phyloP scores from a whole-genome alignment of 2,113 vertebrate genomes.

The Australoheros scitulus region DNA sequence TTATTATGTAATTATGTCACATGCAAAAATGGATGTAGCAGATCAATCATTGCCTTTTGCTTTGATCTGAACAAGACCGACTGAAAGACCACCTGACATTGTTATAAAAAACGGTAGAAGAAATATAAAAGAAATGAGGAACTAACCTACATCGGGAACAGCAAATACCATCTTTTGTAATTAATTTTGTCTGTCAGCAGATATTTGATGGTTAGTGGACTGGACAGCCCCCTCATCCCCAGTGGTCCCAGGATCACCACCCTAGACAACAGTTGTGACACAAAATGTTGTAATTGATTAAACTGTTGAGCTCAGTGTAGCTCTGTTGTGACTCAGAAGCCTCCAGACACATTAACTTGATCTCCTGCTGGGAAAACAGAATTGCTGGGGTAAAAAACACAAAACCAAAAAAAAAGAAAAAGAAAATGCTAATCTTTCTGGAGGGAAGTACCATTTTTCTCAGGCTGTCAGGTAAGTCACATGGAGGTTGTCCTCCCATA shows the following conservation, averaged over 20 bases:
- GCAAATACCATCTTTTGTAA: not conserved
- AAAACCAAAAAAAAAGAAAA: not conserved
- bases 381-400: not conserved
- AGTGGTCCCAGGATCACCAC: conserved; percentile 28
- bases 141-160: not conserved
- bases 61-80: not conserved
- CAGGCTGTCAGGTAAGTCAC: not conserved
- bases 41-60: not conserved
- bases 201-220: not conserved
- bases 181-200: not conserved
- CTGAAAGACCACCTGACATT: not conserved
- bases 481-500: not conserved
- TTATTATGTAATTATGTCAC: too few species aligned
- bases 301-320: conserved; percentile 15
- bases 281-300: conserved; percentile 2
- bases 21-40: not conserved
- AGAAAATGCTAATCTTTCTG: conserved; percentile 2
- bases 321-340: conserved; percentile 31
- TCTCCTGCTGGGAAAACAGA: not conserved
- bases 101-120: not conserved
- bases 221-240: not conserved
- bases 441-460: not conserved
- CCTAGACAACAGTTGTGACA: conserved; percentile 3
- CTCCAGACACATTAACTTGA: conserved; percentile 14
- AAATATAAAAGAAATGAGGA: not conserved